Evolutionary conservation across 1,140 invertebrate genomes (phyloP).

Genomic region (Thaumetopoea pityocampa): DNA sequence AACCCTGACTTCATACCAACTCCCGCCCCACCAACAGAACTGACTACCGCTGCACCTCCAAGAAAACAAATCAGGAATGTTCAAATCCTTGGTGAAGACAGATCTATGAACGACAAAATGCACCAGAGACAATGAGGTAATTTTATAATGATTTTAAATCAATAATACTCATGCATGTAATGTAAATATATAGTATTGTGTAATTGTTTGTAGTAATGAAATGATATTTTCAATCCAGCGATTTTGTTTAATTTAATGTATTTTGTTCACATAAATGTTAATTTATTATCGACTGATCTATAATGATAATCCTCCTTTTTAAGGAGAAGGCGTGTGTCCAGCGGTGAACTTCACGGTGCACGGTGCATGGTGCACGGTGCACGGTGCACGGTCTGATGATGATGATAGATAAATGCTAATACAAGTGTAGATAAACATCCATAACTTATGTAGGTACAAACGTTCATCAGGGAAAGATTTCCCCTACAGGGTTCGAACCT

Average conservation of each 20-base stretch:
- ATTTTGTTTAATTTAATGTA: conserved; percentile 16
- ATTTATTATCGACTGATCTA: no score
- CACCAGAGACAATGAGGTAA: conserved; percentile 38
- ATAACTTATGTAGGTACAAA: no score
- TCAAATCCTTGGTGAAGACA: conserved; percentile 78
- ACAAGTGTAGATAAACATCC: no score
- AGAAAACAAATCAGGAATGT: conserved; percentile 78
- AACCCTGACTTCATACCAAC: conserved; percentile 77
- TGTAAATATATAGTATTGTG: conserved; percentile 30
- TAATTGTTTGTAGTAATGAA: conserved; percentile 21
- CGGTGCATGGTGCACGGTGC: no score
- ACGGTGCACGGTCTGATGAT: no score
- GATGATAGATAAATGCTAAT: no score
- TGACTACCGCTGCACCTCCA: conserved; percentile 59
- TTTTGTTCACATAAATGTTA: not conserved
- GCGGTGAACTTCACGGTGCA: no score
- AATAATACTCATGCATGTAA: conserved; percentile 34
- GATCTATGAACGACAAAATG: conserved; percentile 36
- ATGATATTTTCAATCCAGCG: conserved; percentile 11
- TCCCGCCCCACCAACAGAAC: conserved; percentile 43
- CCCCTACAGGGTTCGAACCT: no score
- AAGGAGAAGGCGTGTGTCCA: no score
- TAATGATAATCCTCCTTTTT: no score
- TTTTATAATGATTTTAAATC: conserved; percentile 17
- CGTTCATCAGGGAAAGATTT: no score